Base-by-base conservation (phyloP, 2,888 invertebrate species). In the Pteria penguin region DNA sequence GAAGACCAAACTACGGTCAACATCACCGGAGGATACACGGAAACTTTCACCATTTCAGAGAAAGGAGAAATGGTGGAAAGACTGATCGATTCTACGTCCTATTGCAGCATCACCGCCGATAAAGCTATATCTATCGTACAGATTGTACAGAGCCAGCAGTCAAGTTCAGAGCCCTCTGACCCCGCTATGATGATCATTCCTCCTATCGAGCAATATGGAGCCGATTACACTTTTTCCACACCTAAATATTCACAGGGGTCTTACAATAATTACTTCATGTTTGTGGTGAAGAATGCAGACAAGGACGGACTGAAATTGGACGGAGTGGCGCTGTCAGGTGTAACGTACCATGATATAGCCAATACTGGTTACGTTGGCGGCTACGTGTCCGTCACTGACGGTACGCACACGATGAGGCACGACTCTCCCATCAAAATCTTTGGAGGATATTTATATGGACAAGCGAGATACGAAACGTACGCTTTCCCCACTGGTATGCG, bases 121-220 rank as follows among this genome's bases (percentile, higher is more conserved):
- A 80, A 83, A 62, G 82, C 84, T 0, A 72, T 84, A 5, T 65
- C 82, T 69, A 18, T 84, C 18, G 79, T 80, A 14, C 84, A 84
- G 67, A 82, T 84, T 76, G 82, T 82, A 8, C 81, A 84, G 69
- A 85, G 86, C 8, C 86, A 87, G 73, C 84, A 84, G 62, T 70
- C 33, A 14, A 58, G 74, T 22, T 54, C 62, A 0, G 85, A 85
- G 60, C 75, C 83, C 1, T 76, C 83, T 0, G 89, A 89, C 62
- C 88, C 89, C 0, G 85, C 86, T 14, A 86, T 89, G 88, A 83
- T 84, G 69, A 69, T 88, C 4, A 76, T 89, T 3, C 86, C 88
- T 1, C 87, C 88, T 0, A 76, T 80, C 14, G 79, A 83, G 54
- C 88, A 88, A 61, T 88, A 80, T 69, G 79, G 79, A 1, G 78